A percentile compares a stretch with the other conserved stretches of the same genome.
Evolutionary conservation across 2,113 vertebrate genomes (phyloP).

Genomic region (Fukomys damarensis): DNA sequence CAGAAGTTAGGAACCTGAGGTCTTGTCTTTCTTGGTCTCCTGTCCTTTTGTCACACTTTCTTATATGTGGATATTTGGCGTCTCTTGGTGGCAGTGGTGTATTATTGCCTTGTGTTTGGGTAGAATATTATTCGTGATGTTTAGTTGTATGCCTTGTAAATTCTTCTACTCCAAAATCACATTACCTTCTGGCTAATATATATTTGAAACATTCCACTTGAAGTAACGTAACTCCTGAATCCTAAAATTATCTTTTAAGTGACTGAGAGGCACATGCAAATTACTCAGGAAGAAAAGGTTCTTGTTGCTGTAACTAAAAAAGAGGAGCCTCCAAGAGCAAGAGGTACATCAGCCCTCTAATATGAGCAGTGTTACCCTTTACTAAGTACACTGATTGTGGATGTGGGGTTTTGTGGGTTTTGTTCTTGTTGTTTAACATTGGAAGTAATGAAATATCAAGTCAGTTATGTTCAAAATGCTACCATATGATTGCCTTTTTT

Average conservation of each 20-base stretch:
- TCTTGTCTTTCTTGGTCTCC: conserved; percentile 6
- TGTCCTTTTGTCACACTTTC: conserved; percentile 43
- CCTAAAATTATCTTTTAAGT: conserved; percentile 85
- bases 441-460: conserved; percentile 24
- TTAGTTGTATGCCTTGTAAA: conserved; percentile 52
- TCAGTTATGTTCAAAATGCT: conserved; percentile 63
- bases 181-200: conserved; percentile 29
- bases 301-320: conserved; percentile 83
- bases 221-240: conserved; percentile 72
- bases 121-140: conserved; percentile 46
- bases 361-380: neutral
- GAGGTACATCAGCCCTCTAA: conserved; percentile 80
- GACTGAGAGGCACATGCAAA: conserved; percentile 84
- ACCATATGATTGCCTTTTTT: conserved; percentile 16
- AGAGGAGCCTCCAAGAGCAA: conserved; percentile 85
- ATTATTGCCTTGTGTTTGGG: conserved; percentile 1
- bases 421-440: neutral
- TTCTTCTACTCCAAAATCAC: conserved; percentile 35
- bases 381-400: neutral
- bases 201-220: conserved; percentile 12
- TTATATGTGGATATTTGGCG: conserved; percentile 25
- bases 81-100: conserved; percentile 34
- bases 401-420: neutral
- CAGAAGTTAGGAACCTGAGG: neutral
- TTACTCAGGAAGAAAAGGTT: conserved; percentile 86